Conservation (phyloP, 2,888 invertebrate genomes). For the Napeogenes sylphis region DNA sequence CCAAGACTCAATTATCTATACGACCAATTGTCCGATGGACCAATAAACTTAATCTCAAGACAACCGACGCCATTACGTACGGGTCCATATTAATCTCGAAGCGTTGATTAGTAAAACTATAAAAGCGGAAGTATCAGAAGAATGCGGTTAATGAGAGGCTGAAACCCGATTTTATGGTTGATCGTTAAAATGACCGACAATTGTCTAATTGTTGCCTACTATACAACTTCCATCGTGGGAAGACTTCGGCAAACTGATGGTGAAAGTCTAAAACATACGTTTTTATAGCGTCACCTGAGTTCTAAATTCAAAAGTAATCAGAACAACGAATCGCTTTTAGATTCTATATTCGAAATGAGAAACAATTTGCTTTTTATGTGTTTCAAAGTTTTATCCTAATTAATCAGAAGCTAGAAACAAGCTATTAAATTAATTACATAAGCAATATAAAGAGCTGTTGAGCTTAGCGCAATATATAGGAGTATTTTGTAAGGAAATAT, state of each 20-base stretch:
- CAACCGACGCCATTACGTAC: constrained; percentile 69
- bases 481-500: neutral
- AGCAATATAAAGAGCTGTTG: neutral
- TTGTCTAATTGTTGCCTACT: constrained; percentile 75
- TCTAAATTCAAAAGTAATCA: constrained; percentile 62
- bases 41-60: constrained; percentile 73
- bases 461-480: neutral
- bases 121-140: constrained; percentile 77
- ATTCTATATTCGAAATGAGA: constrained; percentile 49
- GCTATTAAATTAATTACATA: constrained; percentile 3
- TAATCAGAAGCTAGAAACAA: neutral
- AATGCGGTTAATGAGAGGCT: constrained; percentile 76
- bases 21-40: constrained; percentile 70
- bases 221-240: constrained; percentile 71
- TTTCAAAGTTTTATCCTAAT: constrained; percentile 19
- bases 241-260: constrained; percentile 62
- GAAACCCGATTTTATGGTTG: constrained; percentile 73
- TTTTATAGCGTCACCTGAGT: constrained; percentile 64
- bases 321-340: constrained; percentile 69
- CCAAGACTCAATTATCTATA: constrained; percentile 75
- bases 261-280: constrained; percentile 64
- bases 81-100: constrained; percentile 71
- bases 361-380: constrained; percentile 30
- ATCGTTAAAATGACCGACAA: constrained; percentile 75
- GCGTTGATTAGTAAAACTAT: constrained; percentile 78